phyloP scores from a whole-genome alignment of 2,113 vertebrate species.

The Oceanodroma tethys region DNA sequence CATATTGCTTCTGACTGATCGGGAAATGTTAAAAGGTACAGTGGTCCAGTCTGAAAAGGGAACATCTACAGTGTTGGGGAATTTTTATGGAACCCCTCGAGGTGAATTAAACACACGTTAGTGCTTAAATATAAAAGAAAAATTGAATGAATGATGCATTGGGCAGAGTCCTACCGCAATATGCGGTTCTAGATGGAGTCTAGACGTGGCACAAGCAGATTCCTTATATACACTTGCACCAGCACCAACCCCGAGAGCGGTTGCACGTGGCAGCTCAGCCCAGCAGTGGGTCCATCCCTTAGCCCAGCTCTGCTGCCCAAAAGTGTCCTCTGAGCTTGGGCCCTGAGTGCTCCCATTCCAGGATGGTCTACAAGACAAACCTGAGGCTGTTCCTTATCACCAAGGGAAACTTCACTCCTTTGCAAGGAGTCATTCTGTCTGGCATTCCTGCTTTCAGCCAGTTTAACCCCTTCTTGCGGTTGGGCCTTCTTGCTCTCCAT shows the following conservation, averaged over 20 bases:
- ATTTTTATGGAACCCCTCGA: background rate
- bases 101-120: background rate
- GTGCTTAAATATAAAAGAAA: background rate
- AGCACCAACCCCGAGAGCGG: background rate
- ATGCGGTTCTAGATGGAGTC: background rate
- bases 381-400: background rate
- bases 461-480: background rate
- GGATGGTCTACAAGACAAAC: background rate
- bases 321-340: background rate
- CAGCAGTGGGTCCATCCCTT: rapidly evolving
- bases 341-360: background rate
- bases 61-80: background rate
- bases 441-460: background rate
- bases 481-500: background rate
- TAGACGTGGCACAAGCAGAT: background rate
- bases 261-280: background rate
- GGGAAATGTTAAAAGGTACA: background rate
- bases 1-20: background rate
- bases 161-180: background rate
- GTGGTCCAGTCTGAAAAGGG: background rate
- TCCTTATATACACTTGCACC: background rate
- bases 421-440: background rate
- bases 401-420: background rate
- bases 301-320: background rate
- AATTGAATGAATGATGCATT: background rate